phyloP scores from a whole-genome alignment of 2,888 invertebrate species.

The Poecilobothrus nobilitatus region DNA sequence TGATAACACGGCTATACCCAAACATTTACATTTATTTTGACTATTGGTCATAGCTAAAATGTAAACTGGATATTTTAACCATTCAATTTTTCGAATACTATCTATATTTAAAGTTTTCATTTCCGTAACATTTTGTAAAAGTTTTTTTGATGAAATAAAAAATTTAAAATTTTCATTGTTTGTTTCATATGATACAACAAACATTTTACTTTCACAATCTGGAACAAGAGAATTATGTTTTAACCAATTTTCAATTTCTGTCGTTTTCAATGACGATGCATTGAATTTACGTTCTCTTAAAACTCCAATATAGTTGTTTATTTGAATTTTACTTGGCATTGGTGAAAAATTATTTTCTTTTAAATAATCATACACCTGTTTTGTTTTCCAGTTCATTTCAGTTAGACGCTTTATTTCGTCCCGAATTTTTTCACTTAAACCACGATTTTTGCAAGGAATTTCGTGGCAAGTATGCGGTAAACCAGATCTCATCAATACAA shows the following conservation, averaged over 20 bases:
- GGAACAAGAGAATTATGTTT: not conserved
- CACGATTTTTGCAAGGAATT: not conserved
- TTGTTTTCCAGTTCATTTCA: not conserved
- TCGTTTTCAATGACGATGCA: not conserved
- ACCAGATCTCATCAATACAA: not conserved
- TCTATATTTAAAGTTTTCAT: not conserved
- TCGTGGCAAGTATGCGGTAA: not conserved
- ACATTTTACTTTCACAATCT: not conserved
- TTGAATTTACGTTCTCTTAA: not conserved
- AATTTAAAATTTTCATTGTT: not conserved
- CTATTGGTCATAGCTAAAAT: not conserved
- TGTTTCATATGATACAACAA: not conserved
- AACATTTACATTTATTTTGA: not conserved
- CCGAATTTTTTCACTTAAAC: not conserved
- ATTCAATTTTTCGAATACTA: not conserved
- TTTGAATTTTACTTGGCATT: not conserved
- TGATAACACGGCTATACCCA: not conserved
- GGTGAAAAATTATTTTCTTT: not conserved
- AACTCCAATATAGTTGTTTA: not conserved
- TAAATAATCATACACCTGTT: not conserved
- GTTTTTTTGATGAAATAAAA: not conserved
- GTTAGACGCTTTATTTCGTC: not conserved
- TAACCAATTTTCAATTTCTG: not conserved
- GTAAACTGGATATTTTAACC: not conserved
- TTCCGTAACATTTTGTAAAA: not conserved